phyloP scores from a whole-genome alignment of 2,888 invertebrate species.

The Drosophila mettleri region DNA sequence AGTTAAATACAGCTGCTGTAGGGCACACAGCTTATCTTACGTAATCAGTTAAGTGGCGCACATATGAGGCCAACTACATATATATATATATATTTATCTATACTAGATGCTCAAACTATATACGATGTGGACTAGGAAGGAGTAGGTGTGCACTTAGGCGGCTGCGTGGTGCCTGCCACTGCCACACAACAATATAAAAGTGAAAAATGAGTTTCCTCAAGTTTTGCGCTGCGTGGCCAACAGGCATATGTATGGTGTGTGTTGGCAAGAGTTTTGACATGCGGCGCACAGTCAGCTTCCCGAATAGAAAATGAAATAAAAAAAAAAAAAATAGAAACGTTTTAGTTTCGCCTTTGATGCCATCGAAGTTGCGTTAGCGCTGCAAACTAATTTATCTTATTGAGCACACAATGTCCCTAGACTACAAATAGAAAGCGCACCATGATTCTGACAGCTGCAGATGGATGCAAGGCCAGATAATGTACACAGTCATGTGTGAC shows the following conservation, averaged over 20 bases:
- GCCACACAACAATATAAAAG: conserved; percentile 69
- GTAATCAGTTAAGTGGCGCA: conserved; percentile 76
- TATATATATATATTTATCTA: conserved; percentile 3
- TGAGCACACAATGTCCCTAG: conserved; percentile 39
- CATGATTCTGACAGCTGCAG: conserved; percentile 54
- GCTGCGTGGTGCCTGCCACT: conserved; percentile 35
- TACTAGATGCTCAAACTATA: neutral
- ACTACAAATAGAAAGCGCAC: conserved; percentile 54
- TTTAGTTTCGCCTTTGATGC: conserved; percentile 66
- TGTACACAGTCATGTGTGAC: conserved; percentile 13
- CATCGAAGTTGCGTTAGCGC: conserved; percentile 56
- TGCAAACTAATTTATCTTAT: conserved; percentile 77
- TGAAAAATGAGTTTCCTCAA: conserved; percentile 75
- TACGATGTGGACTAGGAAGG: neutral
- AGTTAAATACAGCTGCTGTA: conserved; percentile 55
- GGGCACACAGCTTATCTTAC: conserved; percentile 49
- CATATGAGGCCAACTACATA: conserved; percentile 31
- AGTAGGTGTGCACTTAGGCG: conserved; percentile 7
- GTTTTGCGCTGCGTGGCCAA: conserved; percentile 58
- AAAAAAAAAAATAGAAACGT: too few relatives aligned
- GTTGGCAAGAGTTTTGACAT: conserved; percentile 33
- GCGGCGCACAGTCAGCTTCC: conserved; percentile 13
- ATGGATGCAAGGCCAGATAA: conserved; percentile 25
- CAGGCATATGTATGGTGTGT: conserved; percentile 37
- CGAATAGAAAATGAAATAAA: conserved; percentile 18